phyloP scores from a whole-genome alignment of 1,140 invertebrate genomes.

The Dinoponera quadriceps region DNA sequence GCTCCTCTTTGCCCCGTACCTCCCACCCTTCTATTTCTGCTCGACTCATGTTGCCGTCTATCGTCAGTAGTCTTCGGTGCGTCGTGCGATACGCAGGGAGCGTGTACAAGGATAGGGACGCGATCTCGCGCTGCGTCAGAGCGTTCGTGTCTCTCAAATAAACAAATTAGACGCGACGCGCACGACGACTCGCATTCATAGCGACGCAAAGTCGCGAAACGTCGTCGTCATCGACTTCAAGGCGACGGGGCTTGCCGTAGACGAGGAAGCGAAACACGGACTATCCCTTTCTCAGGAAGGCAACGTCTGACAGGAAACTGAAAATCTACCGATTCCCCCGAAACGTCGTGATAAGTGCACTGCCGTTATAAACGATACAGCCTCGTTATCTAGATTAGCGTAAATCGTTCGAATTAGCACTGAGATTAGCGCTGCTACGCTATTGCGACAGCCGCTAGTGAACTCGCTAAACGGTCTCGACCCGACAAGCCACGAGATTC shows the following conservation, averaged over 20 bases:
- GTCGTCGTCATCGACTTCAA: background rate
- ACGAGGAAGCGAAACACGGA: background rate
- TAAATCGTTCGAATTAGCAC: background rate
- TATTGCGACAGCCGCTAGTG: background rate
- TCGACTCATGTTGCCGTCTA: slow-evolving; percentile 58
- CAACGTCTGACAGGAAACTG: background rate
- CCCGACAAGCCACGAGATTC: background rate
- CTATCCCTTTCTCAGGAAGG: background rate
- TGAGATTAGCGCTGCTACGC: background rate
- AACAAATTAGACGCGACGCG: background rate
- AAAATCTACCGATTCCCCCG: background rate
- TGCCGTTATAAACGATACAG: background rate
- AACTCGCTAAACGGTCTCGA: too few species aligned
- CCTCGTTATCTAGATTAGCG: background rate
- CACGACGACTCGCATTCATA: background rate
- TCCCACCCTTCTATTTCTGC: slow-evolving; percentile 63
- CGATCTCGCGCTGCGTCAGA: background rate
- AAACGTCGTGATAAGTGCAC: background rate
- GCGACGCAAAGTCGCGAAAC: background rate
- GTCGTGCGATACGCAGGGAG: slow-evolving; percentile 43
- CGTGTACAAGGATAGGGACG: background rate
- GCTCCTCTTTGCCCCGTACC: slow-evolving; percentile 45
- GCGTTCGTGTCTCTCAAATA: background rate
- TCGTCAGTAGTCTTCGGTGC: slow-evolving; percentile 76
- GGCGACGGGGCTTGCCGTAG: background rate